Base-by-base conservation (phyloP, 2,797 vertebrate genomes). In the Propithecus perrieri region DNA sequence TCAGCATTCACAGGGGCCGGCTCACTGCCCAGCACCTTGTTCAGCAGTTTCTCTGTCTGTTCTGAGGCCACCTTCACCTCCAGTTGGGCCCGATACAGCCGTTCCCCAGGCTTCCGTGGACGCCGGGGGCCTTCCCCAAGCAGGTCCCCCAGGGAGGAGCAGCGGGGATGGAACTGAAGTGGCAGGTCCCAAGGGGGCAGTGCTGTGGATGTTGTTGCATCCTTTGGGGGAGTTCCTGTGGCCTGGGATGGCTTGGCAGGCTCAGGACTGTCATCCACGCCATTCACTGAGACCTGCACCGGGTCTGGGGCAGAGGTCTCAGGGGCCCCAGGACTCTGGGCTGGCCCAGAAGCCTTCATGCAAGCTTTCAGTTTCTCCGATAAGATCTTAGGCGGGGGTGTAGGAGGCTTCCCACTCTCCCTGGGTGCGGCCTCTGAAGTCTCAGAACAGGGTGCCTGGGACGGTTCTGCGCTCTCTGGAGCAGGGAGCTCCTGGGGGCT, bases 1-100 rank as follows among this genome's bases (percentile, higher is more conserved):
- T 99, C 99, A 0, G 99, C 98, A 7, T 93, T 96, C 38, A 83
- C 96, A 0, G 98, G 97, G 53, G 97, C 97, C 2, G 95, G 75
- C 41, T 98, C 98, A 24, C 96, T 97, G 95, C 87, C 85, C 80
- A 98, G 98, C 69, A 99, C 98, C 95, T 98, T 98, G 90, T 98
- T 98, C 97, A 99, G 98, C 76, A 99, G 99, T 91, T 99, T 98
- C 83, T 98, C 98, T 1, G 99, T 99, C 95, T 99, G 98, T 96
- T 99, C 98, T 3, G 98, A 97, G 80, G 99, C 98, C 90, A 99
- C 99, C 97, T 99, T 99, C 67, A 98, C 98, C 98, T 99, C 98
- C 90, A 99, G 87, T 18, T 98, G 97, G 55, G 98, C 97, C 8
- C 88, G 79, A 50, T 33, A 97, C 76, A 97, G 91, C 76, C 94